Conservation (phyloP, 2,888 invertebrate species). For the Dynastes tityus region DNA sequence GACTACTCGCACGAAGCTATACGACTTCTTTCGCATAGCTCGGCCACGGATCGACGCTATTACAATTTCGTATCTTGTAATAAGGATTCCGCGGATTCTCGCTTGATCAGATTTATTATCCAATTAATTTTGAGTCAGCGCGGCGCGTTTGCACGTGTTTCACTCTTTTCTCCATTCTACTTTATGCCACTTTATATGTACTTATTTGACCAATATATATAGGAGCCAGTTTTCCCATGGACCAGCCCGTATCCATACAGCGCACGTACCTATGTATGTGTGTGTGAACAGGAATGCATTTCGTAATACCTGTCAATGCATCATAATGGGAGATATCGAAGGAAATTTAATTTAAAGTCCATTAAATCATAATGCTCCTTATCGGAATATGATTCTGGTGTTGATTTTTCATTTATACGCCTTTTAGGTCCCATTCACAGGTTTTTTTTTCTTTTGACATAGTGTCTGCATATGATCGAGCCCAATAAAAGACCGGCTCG, state of each 20-base stretch:
- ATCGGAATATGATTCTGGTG: slow-evolving; percentile 7
- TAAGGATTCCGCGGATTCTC: slow-evolving; percentile 54
- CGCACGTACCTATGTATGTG: not conserved
- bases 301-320: slow-evolving; percentile 45
- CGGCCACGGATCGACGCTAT: slow-evolving; percentile 40
- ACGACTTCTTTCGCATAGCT: slow-evolving; percentile 8
- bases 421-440: slow-evolving; percentile 18
- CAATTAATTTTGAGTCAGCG: slow-evolving; percentile 54
- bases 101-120: slow-evolving; percentile 56
- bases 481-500: not conserved
- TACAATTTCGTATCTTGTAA: slow-evolving; percentile 46
- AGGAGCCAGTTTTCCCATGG: not conserved
- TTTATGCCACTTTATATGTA: slow-evolving; percentile 3
- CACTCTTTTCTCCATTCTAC: slow-evolving; percentile 28
- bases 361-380: slow-evolving; percentile 40
- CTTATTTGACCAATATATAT: not conserved
- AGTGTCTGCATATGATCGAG: no score
- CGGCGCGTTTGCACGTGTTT: slow-evolving; percentile 41
- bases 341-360: slow-evolving; percentile 46
- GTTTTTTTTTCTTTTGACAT: not conserved
- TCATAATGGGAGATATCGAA: slow-evolving; percentile 33
- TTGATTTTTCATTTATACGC: slow-evolving; percentile 19
- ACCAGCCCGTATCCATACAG: slow-evolving; percentile 4
- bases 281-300: slow-evolving; percentile 18
- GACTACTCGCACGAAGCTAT: not conserved